Evolutionary conservation across 2,888 invertebrate genomes (phyloP).

Genomic region (Pseudeuparius sepicola): DNA sequence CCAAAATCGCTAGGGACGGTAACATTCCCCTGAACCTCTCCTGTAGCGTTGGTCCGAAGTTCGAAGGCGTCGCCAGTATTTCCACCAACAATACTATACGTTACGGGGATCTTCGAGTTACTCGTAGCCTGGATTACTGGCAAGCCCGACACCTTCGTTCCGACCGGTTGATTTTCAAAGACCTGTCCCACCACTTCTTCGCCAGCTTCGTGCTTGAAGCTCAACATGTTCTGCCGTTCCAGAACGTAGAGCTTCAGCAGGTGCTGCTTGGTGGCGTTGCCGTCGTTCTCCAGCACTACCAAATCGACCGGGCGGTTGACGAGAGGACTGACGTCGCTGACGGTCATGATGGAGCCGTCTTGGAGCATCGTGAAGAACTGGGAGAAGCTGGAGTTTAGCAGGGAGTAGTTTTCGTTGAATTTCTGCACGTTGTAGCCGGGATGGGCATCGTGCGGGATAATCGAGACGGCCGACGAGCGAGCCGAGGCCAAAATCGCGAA

Average conservation of each 20-base stretch:
- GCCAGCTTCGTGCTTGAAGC: conserved; percentile 55
- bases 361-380: conserved; percentile 80
- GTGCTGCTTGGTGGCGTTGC: conserved; percentile 70
- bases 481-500: conserved; percentile 23
- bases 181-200: conserved; percentile 60
- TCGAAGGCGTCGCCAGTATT: conserved; percentile 67
- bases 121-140: conserved; percentile 64
- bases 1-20: conserved; percentile 43
- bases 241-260: conserved; percentile 72
- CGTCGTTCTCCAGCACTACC: conserved; percentile 70
- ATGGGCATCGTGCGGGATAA: conserved; percentile 82
- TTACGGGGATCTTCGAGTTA: conserved; percentile 57
- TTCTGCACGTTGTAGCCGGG: conserved; percentile 82
- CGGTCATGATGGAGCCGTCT: conserved; percentile 86
- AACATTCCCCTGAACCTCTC: conserved; percentile 40
- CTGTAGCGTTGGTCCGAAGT: conserved; percentile 50
- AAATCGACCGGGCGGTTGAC: conserved; percentile 73
- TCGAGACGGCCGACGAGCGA: conserved; percentile 41
- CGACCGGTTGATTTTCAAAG: conserved; percentile 64
- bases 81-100: conserved; percentile 71
- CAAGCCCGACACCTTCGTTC: conserved; percentile 60
- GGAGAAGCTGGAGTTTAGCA: conserved; percentile 68
- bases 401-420: conserved; percentile 52
- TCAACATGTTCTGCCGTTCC: conserved; percentile 72
- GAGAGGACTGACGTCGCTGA: conserved; percentile 71